Evolutionary conservation across 1,140 invertebrate genomes (phyloP).

Genomic region (Macrostomum lignano): DNA sequence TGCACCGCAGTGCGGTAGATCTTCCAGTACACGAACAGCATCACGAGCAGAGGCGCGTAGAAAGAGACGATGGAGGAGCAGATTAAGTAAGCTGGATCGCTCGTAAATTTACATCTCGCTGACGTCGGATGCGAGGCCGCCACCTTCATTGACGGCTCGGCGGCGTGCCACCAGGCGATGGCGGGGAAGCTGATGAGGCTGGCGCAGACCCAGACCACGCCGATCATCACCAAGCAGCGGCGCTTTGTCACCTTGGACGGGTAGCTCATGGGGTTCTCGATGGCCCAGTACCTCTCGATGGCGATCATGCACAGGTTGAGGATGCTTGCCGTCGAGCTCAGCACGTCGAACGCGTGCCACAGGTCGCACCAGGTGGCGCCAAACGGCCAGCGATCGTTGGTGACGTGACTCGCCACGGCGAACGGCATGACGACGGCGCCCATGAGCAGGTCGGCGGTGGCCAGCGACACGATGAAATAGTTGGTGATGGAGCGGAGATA

Average conservation of each 20-base stretch:
- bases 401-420: too few relatives aligned
- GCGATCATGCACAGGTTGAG: constrained; percentile 80
- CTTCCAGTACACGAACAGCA: constrained; percentile 8
- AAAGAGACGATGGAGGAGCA: constrained; percentile 34
- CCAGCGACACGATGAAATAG: too few relatives aligned
- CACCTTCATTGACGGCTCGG: too few relatives aligned
- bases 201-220: constrained; percentile 62
- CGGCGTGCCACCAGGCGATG: constrained; percentile 67
- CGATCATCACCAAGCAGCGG: constrained; percentile 58
- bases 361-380: constrained; percentile 67
- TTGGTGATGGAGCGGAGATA: too few relatives aligned
- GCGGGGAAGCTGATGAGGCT: constrained; percentile 75
- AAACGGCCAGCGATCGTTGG: constrained; percentile 59
- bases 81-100: constrained; percentile 59
- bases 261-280: constrained; percentile 87
- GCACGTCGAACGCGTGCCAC: constrained; percentile 79
- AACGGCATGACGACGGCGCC: too few relatives aligned
- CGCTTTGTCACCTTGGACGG: constrained; percentile 72
- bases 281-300: constrained; percentile 42
- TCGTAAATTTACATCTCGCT: constrained; percentile 43
- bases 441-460: too few relatives aligned
- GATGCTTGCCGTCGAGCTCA: constrained; percentile 83
- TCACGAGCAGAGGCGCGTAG: constrained; percentile 8
- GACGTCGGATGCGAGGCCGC: too few relatives aligned
- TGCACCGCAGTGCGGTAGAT: constrained; percentile 3